Conservation (phyloP, 2,888 invertebrate genomes). For the Troides aeacus region DNA sequence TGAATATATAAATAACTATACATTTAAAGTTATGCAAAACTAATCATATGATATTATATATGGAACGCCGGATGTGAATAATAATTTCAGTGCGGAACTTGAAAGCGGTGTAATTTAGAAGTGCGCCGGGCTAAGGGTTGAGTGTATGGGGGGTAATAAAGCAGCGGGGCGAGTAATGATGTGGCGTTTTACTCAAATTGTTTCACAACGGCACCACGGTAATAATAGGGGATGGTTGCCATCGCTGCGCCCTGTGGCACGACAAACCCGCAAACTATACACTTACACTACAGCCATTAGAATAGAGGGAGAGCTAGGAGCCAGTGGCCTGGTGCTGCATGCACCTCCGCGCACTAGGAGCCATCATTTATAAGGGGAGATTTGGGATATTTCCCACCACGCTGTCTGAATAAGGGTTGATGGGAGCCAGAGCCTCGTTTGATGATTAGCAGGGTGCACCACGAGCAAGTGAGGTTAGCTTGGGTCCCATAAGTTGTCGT, state of each 20-base stretch:
- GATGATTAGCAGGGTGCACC: too few relatives aligned
- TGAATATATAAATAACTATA: background rate
- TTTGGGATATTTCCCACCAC: too few relatives aligned
- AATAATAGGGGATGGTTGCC: slow-evolving; percentile 23
- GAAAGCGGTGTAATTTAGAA: slow-evolving; percentile 15
- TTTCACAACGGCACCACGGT: slow-evolving; percentile 28
- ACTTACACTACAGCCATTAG: too few relatives aligned
- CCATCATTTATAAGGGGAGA: too few relatives aligned
- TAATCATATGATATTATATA: background rate
- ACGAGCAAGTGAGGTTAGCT: too few relatives aligned
- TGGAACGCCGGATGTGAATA: background rate
- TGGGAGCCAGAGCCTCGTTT: too few relatives aligned
- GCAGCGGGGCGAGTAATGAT: slow-evolving; percentile 22
- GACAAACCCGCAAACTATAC: background rate
- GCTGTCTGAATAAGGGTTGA: too few relatives aligned
- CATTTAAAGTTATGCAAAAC: background rate
- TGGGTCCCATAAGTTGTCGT: too few relatives aligned
- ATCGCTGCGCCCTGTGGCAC: slow-evolving; percentile 28
- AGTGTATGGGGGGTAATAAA: slow-evolving; percentile 20
- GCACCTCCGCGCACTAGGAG: too few relatives aligned
- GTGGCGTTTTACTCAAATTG: slow-evolving; percentile 30
- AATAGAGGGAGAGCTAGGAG: too few relatives aligned
- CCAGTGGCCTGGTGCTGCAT: too few relatives aligned
- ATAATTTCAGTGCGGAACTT: background rate
- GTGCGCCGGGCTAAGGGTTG: slow-evolving; percentile 13